A percentile compares a stretch with the other conserved stretches of the same genome.
Conservation (phyloP, 2,888 invertebrate species). For the Eristalis arbustorum region DNA sequence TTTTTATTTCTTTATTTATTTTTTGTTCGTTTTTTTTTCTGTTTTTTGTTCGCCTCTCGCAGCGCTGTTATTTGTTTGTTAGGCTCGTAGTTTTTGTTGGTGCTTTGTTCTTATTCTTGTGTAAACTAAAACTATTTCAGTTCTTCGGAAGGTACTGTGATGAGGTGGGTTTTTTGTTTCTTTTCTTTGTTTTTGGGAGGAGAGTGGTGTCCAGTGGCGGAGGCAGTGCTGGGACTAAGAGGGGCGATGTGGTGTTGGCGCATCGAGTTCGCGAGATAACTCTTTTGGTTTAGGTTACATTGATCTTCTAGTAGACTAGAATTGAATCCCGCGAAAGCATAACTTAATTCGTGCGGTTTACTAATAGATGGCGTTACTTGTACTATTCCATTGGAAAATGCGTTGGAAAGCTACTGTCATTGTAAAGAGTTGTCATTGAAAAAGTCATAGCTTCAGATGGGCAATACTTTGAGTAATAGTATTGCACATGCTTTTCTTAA, state of each 20-base stretch:
- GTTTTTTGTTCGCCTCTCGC: slow-evolving; percentile 19
- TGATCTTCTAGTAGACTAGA: neutral
- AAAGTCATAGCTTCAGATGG: no score
- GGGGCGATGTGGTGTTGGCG: neutral
- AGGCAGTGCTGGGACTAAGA: neutral
- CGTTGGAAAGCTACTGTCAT: no score
- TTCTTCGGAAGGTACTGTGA: slow-evolving; percentile 36
- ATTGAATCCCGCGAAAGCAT: no score
- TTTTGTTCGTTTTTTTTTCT: neutral
- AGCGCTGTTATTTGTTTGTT: slow-evolving; percentile 61
- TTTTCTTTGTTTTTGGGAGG: neutral
- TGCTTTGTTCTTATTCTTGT: slow-evolving; percentile 58
- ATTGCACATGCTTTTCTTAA: no score
- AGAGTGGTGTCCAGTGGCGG: slow-evolving; percentile 45
- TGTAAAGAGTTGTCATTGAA: no score
- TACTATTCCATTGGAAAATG: no score
- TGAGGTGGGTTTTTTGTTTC: neutral
- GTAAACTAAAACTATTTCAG: slow-evolving; percentile 56
- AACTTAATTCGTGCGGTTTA: no score
- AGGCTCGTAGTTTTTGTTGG: slow-evolving; percentile 52
- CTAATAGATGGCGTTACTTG: no score
- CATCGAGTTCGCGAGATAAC: neutral
- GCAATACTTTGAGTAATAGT: no score
- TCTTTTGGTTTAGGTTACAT: neutral
- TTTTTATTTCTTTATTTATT: slow-evolving; percentile 28